These are phyloP conservation scores for Sebastes cheni DNA, from an alignment of 2,797 vertebrate genomes.

Conservation along the genomic window DNA sequence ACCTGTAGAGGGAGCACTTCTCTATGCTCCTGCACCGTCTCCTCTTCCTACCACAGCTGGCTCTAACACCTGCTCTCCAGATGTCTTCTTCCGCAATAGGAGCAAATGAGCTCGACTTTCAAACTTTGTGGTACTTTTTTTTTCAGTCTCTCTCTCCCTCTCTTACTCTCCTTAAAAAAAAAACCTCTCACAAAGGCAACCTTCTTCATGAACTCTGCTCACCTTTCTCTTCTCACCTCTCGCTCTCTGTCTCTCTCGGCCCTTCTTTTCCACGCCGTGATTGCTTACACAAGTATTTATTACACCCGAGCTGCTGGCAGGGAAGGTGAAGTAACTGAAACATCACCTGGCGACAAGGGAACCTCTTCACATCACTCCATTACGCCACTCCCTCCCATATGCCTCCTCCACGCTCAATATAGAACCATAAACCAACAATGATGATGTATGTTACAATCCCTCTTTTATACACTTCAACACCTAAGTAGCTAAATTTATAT, in stretches of 20 bases:
- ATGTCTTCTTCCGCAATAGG: constrained; percentile 69
- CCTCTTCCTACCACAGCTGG: constrained; percentile 56
- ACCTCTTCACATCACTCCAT: constrained; percentile 33
- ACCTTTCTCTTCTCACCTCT: constrained; percentile 45
- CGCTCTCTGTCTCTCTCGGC: constrained; percentile 10
- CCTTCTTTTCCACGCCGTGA: constrained; percentile 25
- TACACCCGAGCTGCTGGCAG: constrained; percentile 32
- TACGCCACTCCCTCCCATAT: constrained; percentile 19
- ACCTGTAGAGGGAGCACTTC: constrained; percentile 76
- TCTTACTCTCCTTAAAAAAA: background rate
- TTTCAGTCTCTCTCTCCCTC: background rate
- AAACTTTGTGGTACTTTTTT: constrained; percentile 57
- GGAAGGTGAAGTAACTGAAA: constrained; percentile 50
- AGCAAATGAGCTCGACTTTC: constrained; percentile 73
- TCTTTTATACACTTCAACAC: constrained; percentile 55
- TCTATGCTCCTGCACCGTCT: constrained; percentile 31
- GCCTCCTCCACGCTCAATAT: constrained; percentile 36
- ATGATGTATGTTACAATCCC: constrained; percentile 37
- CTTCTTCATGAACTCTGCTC: constrained; percentile 41
- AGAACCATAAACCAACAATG: constrained; percentile 24
- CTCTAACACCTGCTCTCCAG: constrained; percentile 82
- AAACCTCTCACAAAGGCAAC: constrained; percentile 37
- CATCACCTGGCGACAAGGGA: constrained; percentile 62
- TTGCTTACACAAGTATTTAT: constrained; percentile 60
- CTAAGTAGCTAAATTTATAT: constrained; percentile 46